Evolutionary conservation across 2,888 invertebrate genomes (phyloP).

Genomic region (Epinotia brunnichana): DNA sequence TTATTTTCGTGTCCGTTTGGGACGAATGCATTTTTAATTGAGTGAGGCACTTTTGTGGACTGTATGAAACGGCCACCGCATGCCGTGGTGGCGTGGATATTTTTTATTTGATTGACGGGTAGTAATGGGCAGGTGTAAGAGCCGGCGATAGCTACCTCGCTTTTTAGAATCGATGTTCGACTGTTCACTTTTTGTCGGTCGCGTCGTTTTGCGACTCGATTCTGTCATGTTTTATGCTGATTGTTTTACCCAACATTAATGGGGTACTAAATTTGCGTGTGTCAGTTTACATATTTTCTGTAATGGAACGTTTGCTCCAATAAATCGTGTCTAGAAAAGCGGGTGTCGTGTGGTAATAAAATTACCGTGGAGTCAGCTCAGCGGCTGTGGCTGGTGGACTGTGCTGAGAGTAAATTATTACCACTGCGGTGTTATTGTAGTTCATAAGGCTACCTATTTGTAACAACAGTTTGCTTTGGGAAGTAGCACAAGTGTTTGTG

Average conservation of each 20-base stretch:
- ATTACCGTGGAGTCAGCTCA: constrained; percentile 9
- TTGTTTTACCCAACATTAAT: constrained; percentile 64
- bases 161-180: constrained; percentile 70
- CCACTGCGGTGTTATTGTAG: constrained; percentile 6
- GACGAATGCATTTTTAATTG: constrained; percentile 84
- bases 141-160: constrained; percentile 78
- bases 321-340: constrained; percentile 38
- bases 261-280: constrained; percentile 58
- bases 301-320: constrained; percentile 38
- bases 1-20: constrained; percentile 77
- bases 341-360: constrained; percentile 37
- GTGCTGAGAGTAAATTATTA: constrained; percentile 32
- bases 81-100: constrained; percentile 65
- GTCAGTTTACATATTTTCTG: constrained; percentile 48
- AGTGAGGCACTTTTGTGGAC: constrained; percentile 83
- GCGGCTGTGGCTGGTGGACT: constrained; percentile 20
- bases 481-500: not conserved
- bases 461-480: constrained; percentile 10
- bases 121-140: constrained; percentile 82
- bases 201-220: constrained; percentile 66
- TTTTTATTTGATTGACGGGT: constrained; percentile 83
- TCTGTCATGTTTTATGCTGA: constrained; percentile 64
- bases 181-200: constrained; percentile 71
- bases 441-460: constrained; percentile 10
- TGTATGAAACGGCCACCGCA: constrained; percentile 82